phyloP scores from a whole-genome alignment of 2,113 vertebrate genomes.

The Chaetops frenatus region DNA sequence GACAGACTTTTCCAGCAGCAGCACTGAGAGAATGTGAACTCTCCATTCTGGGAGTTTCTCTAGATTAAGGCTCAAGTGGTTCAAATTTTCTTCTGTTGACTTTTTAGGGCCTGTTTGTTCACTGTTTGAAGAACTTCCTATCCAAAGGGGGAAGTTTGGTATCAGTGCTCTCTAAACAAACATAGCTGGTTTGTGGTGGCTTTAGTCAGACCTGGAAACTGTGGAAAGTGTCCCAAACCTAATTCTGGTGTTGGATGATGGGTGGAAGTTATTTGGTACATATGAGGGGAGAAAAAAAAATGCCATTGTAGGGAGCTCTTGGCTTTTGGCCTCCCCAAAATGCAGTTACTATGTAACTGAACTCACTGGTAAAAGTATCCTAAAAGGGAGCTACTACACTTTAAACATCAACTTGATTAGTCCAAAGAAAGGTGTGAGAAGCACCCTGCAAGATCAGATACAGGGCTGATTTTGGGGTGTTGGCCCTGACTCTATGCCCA shows the following conservation, averaged over 20 bases:
- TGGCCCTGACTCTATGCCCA: background rate
- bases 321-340: background rate
- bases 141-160: background rate
- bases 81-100: background rate
- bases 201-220: background rate
- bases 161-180: background rate
- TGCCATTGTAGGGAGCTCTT: background rate
- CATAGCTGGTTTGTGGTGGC: background rate
- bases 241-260: background rate
- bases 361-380: background rate
- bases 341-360: background rate
- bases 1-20: constrained; percentile 90
- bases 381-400: background rate
- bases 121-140: background rate
- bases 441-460: background rate
- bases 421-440: background rate
- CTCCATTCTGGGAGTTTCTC: background rate
- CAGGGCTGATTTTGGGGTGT: background rate
- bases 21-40: constrained; percentile 75
- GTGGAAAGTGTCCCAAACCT: background rate
- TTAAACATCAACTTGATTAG: background rate
- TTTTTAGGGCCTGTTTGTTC: background rate
- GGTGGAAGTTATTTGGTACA: background rate
- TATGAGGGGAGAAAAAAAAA: background rate
- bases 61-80: background rate